A percentile compares a stretch with the other conserved stretches of the same genome.
phyloP scores from a whole-genome alignment of 2,888 invertebrate species.

The Syrista parreyssii region DNA sequence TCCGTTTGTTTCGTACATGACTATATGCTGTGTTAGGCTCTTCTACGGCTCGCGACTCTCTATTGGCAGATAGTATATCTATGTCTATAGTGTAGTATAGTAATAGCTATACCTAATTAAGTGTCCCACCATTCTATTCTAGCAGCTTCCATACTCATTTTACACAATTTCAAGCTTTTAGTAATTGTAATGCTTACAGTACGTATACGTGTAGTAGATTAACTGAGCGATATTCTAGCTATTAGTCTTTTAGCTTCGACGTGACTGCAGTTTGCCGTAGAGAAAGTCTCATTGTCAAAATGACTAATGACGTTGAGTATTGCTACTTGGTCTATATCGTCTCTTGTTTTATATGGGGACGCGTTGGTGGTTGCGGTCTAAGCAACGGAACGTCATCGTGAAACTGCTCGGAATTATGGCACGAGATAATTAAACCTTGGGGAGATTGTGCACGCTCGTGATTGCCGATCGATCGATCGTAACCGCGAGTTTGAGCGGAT shows the following conservation, averaged over 20 bases:
- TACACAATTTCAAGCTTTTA: not conserved
- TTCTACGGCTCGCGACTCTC: not conserved
- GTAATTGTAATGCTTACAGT: not conserved
- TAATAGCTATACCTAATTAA: not conserved
- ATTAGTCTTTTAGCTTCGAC: not conserved
- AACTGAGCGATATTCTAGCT: not conserved
- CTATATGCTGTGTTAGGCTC: not conserved
- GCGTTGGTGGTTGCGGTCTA: not conserved
- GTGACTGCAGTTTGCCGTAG: not conserved
- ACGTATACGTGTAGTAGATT: not conserved
- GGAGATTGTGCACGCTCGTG: constrained; percentile 28
- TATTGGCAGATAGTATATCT: not conserved
- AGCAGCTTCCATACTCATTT: not conserved
- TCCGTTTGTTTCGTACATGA: constrained; percentile 9
- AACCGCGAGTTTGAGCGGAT: constrained; percentile 3
- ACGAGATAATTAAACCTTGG: constrained; percentile 29
- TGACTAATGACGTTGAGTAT: not conserved
- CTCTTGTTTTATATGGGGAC: not conserved
- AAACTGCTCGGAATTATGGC: constrained; percentile 20
- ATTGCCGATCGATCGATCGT: constrained; percentile 28
- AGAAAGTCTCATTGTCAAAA: not conserved
- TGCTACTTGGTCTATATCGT: not conserved
- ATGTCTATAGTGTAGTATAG: not conserved
- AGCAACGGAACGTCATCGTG: not conserved
- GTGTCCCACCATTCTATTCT: not conserved